A percentile compares a stretch with the other conserved stretches of the same genome.
These are phyloP conservation scores for Falco peregrinus DNA, from an alignment of 2,797 vertebrate species.

Conservation along the genomic window DNA sequence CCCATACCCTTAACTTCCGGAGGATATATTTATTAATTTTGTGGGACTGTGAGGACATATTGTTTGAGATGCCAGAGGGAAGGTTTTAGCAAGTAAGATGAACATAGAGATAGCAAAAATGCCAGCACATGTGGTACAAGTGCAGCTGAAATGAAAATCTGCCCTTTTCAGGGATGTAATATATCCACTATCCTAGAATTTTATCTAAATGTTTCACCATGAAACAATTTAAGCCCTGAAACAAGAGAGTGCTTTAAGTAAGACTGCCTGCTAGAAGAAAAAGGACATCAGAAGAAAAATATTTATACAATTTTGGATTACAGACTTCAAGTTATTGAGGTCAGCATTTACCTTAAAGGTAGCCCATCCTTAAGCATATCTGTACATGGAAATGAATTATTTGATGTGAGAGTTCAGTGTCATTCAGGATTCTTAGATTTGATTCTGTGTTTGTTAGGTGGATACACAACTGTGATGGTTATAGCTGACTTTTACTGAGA, in stretches of 20 bases:
- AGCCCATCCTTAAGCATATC: background rate
- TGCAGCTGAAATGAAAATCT: background rate
- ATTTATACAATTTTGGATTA: background rate
- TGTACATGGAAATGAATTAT: background rate
- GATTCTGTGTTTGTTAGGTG: background rate
- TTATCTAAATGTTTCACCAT: background rate
- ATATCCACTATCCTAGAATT: background rate
- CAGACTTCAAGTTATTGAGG: background rate
- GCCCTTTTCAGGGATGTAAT: background rate
- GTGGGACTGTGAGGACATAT: background rate
- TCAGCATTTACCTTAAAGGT: background rate
- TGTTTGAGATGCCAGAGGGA: background rate
- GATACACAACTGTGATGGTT: background rate
- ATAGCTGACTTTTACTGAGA: background rate
- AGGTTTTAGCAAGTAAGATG: background rate
- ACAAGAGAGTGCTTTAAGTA: slow-evolving; percentile 18
- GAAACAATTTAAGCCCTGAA: slow-evolving; percentile 19
- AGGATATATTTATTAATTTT: background rate
- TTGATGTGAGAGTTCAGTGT: background rate
- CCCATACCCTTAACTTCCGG: background rate
- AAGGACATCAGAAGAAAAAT: slow-evolving; percentile 14
- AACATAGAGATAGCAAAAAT: background rate
- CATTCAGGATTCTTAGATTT: background rate
- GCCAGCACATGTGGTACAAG: background rate
- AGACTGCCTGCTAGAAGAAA: slow-evolving; percentile 11